Percentiles rank a stretch among this genome's conserved stretches.
These are phyloP conservation scores for Galleria mellonella DNA, from an alignment of 1,140 invertebrate species.

Conservation along the genomic window DNA sequence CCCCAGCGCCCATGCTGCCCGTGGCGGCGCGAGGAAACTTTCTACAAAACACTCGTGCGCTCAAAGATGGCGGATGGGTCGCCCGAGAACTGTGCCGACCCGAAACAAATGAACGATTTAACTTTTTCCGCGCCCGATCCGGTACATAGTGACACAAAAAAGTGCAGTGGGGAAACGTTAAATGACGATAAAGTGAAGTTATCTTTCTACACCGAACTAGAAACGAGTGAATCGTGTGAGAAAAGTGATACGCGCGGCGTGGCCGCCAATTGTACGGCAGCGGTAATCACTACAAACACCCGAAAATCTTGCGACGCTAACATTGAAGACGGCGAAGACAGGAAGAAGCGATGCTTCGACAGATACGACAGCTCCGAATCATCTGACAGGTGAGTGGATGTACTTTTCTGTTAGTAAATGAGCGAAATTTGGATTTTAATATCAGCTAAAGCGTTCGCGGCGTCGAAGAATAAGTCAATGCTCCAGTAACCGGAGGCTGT, in stretches of 20 bases:
- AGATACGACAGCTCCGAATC: conserved; percentile 92
- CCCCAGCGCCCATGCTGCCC: conserved; percentile 48
- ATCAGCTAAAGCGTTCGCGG: conserved; percentile 23
- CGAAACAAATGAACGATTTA: conserved; percentile 58
- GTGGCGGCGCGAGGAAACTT: conserved; percentile 48
- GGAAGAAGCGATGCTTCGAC: conserved; percentile 89
- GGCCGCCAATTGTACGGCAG: conserved; percentile 49
- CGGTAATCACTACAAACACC: conserved; percentile 37
- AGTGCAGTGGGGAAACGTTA: conserved; percentile 56
- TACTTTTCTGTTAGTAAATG: conserved; percentile 27
- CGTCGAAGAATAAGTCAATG: conserved; percentile 62
- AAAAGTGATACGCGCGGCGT: conserved; percentile 68
- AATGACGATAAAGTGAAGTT: conserved; percentile 54
- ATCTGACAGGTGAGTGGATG: conserved; percentile 85
- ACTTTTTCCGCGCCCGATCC: conserved; percentile 64
- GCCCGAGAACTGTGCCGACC: conserved; percentile 44
- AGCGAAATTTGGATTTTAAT: background rate
- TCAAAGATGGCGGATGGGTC: conserved; percentile 75
- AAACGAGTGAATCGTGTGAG: conserved; percentile 65
- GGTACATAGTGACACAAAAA: conserved; percentile 68
- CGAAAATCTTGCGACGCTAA: conserved; percentile 39
- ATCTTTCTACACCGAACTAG: conserved; percentile 60
- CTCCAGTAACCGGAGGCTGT: conserved; percentile 68
- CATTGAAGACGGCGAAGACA: conserved; percentile 73
- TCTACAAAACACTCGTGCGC: conserved; percentile 70